phyloP scores from a whole-genome alignment of 1,140 invertebrate genomes.

The Drosophila sturtevanti region DNA sequence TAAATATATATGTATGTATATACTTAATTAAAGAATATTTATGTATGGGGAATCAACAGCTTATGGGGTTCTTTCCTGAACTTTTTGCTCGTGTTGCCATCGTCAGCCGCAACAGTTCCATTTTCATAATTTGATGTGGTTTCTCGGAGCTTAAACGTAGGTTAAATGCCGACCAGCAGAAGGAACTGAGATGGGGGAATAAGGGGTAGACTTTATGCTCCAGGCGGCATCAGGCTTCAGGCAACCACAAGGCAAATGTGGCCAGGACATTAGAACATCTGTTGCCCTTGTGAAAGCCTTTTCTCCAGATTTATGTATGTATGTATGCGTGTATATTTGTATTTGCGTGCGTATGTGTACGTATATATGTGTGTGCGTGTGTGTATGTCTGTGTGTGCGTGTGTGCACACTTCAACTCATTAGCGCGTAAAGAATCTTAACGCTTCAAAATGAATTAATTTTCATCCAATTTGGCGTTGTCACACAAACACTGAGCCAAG shows the following conservation, averaged over 20 bases:
- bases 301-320: constrained; percentile 3
- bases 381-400: constrained; percentile 20
- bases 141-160: constrained; percentile 30
- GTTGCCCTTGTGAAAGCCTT: constrained; percentile 38
- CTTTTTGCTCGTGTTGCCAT: constrained; percentile 23
- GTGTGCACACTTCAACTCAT: constrained; percentile 69
- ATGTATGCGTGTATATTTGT: neutral
- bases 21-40: neutral
- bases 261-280: constrained; percentile 57
- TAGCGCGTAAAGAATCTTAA: constrained; percentile 78
- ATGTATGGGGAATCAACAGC: constrained; percentile 4
- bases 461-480: constrained; percentile 73
- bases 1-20: no score
- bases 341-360: neutral
- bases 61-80: constrained; percentile 35
- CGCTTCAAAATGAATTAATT: constrained; percentile 81
- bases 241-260: constrained; percentile 51
- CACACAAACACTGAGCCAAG: constrained; percentile 25
- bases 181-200: neutral
- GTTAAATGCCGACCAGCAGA: constrained; percentile 6
- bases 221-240: neutral
- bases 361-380: neutral
- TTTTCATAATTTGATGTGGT: constrained; percentile 34
- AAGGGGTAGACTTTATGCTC: neutral
- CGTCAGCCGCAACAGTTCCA: neutral